Evolutionary conservation across 2,888 invertebrate genomes (phyloP), one percentile per base, ranked within the genome.

Genomic region (Gymnosoma rotundatum): DNA sequence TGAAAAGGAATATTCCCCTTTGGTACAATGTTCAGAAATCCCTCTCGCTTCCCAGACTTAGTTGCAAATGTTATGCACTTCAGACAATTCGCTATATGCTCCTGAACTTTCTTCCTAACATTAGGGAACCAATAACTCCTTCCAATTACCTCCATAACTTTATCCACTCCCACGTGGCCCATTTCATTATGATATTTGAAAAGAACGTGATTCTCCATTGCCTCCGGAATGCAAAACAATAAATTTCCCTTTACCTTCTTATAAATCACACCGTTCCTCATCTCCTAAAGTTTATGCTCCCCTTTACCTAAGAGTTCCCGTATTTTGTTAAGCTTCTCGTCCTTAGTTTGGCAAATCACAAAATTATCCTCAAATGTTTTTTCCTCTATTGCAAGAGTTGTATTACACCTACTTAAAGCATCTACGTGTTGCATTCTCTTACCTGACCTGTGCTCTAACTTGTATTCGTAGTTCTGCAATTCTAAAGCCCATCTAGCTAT

Each of bases 331-430:
- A 76, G 38, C 14, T 45, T 69, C 12, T 73, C 58, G 12, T 78
- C 73, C 5, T 45, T 76, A 21, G 12, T 36, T 12, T 83, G 83
- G 38, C 76, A 76, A 25, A 83, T 75, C 1, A 75, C 18, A 12
- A 79, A 56, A 42, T 70, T 86, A 38, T 83, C 74, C 25, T 78
- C 83, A 25, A 83, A 83, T 14, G 73, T 80, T 18, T 86, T 86
- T 0, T 58, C 58, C 32, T 83, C 80, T 16, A 78, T 18, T 6
- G 74, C 48, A 16, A 80, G 12, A 21, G 81, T 69, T 14, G 58
- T 70, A 8, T 67, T 69, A 12, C 56, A 25, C 16, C 88, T 66
- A 73, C 89, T 90, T 12, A 89, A 72, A 0, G 74, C 74, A 58
- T 69, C 78, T 16, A 83, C 78, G 36, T 78, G 78, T 20, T 63